These are phyloP conservation scores for Baccha elongata DNA, from an alignment of 2,888 invertebrate species.

Conservation along the genomic window DNA sequence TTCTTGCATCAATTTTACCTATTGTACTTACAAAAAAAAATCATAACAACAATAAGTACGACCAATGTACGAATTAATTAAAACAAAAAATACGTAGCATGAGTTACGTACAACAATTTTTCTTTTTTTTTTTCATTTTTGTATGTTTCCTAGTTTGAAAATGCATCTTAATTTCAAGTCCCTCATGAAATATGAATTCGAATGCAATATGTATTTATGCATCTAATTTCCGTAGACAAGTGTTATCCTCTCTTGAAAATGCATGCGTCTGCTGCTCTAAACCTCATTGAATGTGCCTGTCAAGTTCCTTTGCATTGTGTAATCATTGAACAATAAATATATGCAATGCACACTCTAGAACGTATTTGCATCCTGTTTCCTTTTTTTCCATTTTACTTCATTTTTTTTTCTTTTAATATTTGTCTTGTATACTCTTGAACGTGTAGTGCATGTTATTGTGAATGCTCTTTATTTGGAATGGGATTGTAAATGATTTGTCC, in stretches of 20 bases:
- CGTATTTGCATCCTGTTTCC: conserved; percentile 54
- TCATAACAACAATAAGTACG: conserved; percentile 38
- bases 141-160: conserved; percentile 27
- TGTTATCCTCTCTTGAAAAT: conserved; percentile 21
- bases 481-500: conserved; percentile 43
- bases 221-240: conserved; percentile 41
- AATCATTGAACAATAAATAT: conserved; percentile 35
- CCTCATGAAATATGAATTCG: conserved; percentile 57
- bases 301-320: conserved; percentile 48
- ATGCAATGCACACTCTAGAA: conserved; percentile 31
- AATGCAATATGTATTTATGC: conserved; percentile 44
- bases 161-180: conserved; percentile 55
- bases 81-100: conserved; percentile 39
- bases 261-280: conserved; percentile 47
- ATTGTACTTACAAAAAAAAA: conserved; percentile 7
- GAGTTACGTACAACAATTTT: conserved; percentile 23
- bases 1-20: conserved; percentile 28
- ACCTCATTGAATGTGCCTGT: conserved; percentile 30
- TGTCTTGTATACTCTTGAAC: not conserved
- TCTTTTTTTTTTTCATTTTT: conserved; percentile 10
- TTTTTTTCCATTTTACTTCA: conserved; percentile 21
- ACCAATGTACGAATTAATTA: conserved; percentile 40
- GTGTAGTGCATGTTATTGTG: conserved; percentile 34
- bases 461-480: conserved; percentile 58
- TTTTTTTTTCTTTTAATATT: conserved; percentile 6